Conservation (phyloP, 1,140 invertebrate species). For the Orchesella cincta region DNA sequence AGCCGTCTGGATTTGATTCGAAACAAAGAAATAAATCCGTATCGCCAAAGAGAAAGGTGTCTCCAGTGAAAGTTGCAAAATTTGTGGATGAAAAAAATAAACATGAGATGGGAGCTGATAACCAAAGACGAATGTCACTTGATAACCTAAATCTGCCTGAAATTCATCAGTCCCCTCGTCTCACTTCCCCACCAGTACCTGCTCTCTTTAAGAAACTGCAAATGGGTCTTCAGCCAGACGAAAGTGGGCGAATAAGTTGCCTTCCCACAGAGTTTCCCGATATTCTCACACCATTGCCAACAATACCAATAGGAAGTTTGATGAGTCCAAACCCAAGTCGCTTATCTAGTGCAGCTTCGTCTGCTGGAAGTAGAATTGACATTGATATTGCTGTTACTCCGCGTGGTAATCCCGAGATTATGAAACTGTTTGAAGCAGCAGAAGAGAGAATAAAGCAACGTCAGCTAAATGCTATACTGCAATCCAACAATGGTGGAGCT, state of each 20-base stretch:
- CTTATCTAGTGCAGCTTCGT: neutral
- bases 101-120: neutral
- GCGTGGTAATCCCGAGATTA: neutral
- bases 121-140: neutral
- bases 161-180: neutral
- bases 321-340: neutral
- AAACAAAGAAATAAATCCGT: neutral
- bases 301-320: neutral
- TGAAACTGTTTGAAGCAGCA: conserved; percentile 3
- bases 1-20: too few species aligned
- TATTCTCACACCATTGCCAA: conserved; percentile 1
- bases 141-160: neutral
- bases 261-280: conserved; percentile 11
- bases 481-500: neutral
- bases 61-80: neutral
- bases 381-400: conserved; percentile 39
- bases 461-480: neutral
- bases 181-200: conserved; percentile 41
- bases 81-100: neutral
- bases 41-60: neutral
- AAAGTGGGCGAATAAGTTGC: conserved; percentile 22
- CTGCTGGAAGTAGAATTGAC: conserved; percentile 18
- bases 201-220: conserved; percentile 44
- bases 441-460: conserved; percentile 1
- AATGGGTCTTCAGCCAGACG: conserved; percentile 41